Base-by-base conservation (phyloP, 2,888 invertebrate species). In the Tyria jacobaeae region DNA sequence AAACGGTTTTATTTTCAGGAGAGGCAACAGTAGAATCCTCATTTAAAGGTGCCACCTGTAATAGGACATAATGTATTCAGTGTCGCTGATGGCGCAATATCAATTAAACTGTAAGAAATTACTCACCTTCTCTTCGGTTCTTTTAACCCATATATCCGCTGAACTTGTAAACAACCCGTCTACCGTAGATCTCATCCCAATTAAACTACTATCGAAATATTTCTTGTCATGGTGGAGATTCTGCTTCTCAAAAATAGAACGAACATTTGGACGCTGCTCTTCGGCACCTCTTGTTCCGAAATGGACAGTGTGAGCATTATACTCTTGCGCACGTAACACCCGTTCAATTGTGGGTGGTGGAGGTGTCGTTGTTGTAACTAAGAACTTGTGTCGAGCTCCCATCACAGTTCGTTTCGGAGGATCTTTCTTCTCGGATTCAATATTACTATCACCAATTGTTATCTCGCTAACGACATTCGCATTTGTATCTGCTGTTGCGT, bases 161-260 rank as follows among this genome's bases (percentile, higher is more conserved):
- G 86, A 86, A 76, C 95, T 95, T 50, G 96, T 67, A 1, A 95
- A 95, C 48, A 94, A 91, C 73, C 95, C 96, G 68, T 95, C 95
- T n/a, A 96, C 96, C 60, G 95, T 95, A 74, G 96, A 96, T 84
- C 97, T 96, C 89, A 97, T 97, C 89, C 97, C 97, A 77, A 97
- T 96, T 73, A 97, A 92, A 70, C 97, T 97, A 75, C 96, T 96
- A 89, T 97, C 97, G 84, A 97, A 97, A 93, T 97, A 97, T 71
- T 96, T 94, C 82, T 96, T 96, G 88, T 97, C 97, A 69, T 96
- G 94, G 88, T 97, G 97, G 80, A 92, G 91, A 88, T 90, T 91
- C 85, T 89, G 86, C 63, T 86, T 88, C 80, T 95, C 88, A 86
- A 96, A 96, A 64, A 96, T 89, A 15, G 94, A 91, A 75, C 95